Percentiles rank a stretch among this genome's conserved stretches.
Evolutionary conservation across 1,140 invertebrate species (phyloP).

Genomic region (Lamellibrachia luymesi): DNA sequence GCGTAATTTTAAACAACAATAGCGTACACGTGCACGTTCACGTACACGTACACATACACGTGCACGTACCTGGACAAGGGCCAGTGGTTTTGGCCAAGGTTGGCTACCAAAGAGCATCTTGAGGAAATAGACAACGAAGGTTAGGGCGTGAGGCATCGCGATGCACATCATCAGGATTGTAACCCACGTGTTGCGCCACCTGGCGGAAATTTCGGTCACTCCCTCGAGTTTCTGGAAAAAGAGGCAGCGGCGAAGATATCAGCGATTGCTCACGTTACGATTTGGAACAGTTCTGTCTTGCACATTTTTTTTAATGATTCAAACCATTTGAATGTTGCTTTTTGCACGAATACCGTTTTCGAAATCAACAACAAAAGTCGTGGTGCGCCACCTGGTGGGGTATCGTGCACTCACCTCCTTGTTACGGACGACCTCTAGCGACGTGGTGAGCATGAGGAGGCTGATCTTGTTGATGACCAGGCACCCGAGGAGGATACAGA

Average conservation of each 20-base stretch:
- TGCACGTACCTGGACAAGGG: neutral
- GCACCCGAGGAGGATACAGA: neutral
- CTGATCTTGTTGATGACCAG: slow-evolving; percentile 13
- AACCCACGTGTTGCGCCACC: slow-evolving; percentile 3
- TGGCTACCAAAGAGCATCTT: slow-evolving; percentile 48
- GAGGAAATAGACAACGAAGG: slow-evolving; percentile 43
- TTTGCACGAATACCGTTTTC: neutral
- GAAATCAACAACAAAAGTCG: neutral
- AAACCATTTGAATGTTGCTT: neutral
- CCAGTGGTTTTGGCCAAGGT: slow-evolving; percentile 38
- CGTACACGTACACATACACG: neutral
- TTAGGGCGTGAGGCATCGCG: slow-evolving; percentile 21
- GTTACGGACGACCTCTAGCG: slow-evolving; percentile 7
- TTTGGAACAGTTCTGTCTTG: neutral
- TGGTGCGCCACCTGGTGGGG: neutral
- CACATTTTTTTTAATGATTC: neutral
- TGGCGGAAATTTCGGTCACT: neutral
- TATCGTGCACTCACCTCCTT: neutral
- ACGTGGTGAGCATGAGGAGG: slow-evolving; percentile 2
- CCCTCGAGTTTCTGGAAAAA: neutral
- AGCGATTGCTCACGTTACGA: neutral
- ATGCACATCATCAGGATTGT: slow-evolving; percentile 14
- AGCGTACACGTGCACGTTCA: neutral
- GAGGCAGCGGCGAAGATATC: neutral
- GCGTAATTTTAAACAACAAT: neutral